phyloP scores from a whole-genome alignment of 2,888 invertebrate genomes.

The Ctena decussata region DNA sequence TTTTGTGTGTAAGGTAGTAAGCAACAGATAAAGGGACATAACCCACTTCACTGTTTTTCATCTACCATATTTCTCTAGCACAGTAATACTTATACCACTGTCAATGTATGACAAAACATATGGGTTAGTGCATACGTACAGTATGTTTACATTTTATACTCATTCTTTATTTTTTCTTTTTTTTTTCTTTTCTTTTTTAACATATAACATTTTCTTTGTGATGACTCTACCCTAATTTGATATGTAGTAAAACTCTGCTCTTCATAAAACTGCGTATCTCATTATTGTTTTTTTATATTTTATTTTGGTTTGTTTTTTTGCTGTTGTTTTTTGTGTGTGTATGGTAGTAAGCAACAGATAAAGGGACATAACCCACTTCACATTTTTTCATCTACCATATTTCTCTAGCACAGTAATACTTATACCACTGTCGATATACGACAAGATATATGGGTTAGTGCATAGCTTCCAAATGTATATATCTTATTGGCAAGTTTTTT shows the following conservation, averaged over 20 bases:
- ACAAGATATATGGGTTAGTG: constrained; percentile 6
- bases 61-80: background rate
- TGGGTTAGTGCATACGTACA: constrained; percentile 14
- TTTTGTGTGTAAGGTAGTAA: background rate
- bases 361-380: background rate
- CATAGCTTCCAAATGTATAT: too few relatives aligned
- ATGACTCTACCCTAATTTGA: too few relatives aligned
- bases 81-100: constrained; percentile 13
- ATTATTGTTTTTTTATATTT: too few relatives aligned
- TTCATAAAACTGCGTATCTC: too few relatives aligned
- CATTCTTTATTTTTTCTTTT: too few relatives aligned
- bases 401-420: constrained; percentile 11
- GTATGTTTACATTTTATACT: too few relatives aligned
- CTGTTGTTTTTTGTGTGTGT: too few relatives aligned
- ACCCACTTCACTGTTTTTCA: background rate
- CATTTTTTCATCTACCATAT: background rate
- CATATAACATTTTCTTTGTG: too few relatives aligned
- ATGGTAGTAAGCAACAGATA: background rate
- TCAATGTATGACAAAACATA: background rate
- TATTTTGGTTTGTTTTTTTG: too few relatives aligned
- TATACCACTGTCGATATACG: background rate
- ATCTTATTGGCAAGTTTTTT: too few relatives aligned
- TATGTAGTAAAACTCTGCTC: too few relatives aligned
- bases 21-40: background rate
- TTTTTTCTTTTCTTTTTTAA: too few relatives aligned